Percentiles rank a stretch among this genome's conserved stretches.
phyloP scores from a whole-genome alignment of 2,797 vertebrate species.

The Diglossa cyanea region DNA sequence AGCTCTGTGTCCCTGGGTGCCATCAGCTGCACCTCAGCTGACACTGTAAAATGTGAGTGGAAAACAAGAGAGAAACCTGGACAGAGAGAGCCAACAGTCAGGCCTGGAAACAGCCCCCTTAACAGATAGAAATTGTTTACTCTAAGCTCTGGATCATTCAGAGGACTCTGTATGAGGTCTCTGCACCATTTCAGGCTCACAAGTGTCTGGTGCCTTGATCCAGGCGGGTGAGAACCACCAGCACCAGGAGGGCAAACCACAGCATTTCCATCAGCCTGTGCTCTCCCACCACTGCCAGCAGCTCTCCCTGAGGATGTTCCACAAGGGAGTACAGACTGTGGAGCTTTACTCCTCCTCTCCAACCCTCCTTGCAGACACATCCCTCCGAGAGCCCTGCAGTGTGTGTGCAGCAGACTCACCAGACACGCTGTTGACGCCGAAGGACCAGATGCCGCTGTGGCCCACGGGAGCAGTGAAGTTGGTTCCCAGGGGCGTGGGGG shows the following conservation, averaged over 20 bases:
- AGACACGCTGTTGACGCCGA: conserved; percentile 92
- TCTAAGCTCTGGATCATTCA: neutral
- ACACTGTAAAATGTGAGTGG: neutral
- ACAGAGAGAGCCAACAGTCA: neutral
- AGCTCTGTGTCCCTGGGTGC: neutral
- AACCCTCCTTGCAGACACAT: fast-evolving
- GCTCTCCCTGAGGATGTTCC: neutral
- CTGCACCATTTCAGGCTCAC: neutral
- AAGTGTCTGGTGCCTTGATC: too few relatives aligned
- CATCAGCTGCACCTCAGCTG: neutral
- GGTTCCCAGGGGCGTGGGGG: conserved; percentile 89
- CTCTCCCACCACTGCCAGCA: neutral
- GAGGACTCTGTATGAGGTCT: neutral
- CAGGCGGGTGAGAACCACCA: neutral
- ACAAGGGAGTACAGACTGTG: fast-evolving
- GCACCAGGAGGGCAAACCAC: neutral
- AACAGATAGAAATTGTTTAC: neutral
- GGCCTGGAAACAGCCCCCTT: neutral
- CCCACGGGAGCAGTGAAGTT: conserved; percentile 95
- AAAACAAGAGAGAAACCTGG: neutral
- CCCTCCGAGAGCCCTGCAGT: fast-evolving
- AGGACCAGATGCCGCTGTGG: conserved; percentile 98
- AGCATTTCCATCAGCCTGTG: fast-evolving
- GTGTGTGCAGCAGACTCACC: conserved; percentile 69
- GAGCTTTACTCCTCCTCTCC: neutral